Evolutionary conservation across 2,113 vertebrate species (phyloP).

Genomic region (Mastomys coucha): DNA sequence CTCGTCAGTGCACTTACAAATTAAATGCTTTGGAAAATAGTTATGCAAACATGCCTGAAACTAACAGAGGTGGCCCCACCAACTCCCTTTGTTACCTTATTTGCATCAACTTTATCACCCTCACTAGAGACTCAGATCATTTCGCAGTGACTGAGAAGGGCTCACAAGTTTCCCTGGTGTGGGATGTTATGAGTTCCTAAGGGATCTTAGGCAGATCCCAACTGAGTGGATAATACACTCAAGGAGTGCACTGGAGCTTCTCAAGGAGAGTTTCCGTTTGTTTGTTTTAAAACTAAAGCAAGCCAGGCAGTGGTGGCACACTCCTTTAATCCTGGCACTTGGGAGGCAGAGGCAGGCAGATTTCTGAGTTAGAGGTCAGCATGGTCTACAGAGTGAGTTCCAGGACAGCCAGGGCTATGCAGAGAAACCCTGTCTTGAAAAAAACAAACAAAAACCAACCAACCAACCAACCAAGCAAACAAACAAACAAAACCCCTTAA

Average conservation of each 20-base stretch:
- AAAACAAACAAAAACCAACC: no score
- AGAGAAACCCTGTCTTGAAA: no score
- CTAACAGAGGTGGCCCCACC: constrained; percentile 17
- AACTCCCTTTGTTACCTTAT: neutral
- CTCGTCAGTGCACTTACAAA: constrained; percentile 12
- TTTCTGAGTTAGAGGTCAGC: no score
- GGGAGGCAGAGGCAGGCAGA: no score
- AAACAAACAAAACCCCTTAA: neutral
- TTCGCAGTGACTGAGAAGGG: constrained; percentile 27
- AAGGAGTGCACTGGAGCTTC: neutral
- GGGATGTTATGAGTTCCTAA: constrained; percentile 16
- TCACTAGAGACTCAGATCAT: constrained; percentile 48
- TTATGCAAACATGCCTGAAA: constrained; percentile 26
- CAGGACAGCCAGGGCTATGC: no score
- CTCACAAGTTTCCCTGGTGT: constrained; percentile 7
- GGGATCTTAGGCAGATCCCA: constrained; percentile 14
- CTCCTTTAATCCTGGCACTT: no score
- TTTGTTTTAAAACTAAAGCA: neutral
- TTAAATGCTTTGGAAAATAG: constrained; percentile 60
- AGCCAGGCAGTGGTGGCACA: neutral
- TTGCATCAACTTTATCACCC: neutral
- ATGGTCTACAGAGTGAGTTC: no score
- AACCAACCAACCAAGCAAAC: no score
- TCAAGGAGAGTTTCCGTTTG: neutral
- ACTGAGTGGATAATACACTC: neutral